Base-by-base conservation (phyloP, 2,888 invertebrate species). In the Syritta pipiens region DNA sequence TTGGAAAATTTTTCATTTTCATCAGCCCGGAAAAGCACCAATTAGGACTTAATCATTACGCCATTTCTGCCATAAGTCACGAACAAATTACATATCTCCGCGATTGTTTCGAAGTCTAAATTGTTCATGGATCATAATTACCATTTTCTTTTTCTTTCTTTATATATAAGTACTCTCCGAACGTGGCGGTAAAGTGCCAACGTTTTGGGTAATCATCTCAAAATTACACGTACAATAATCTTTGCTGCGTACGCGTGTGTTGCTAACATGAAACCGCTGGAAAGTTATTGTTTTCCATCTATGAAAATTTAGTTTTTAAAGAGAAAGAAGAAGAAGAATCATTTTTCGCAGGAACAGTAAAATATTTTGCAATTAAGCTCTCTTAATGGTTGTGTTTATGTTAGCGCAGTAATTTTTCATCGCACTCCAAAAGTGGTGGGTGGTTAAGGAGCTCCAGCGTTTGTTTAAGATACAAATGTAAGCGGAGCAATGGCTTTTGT, bases 361-460 rank as follows among this genome's bases (percentile, higher is more conserved):
- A 59, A 68, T 59, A 49, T 32, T 69, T 40, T 59, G 4, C 59
- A 44, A 35, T 51, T 59, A 6, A 59, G 32, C 32, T 51, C 49
- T 24, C 32, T 7, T 28, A 67, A 55, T 67, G 9, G 10, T 32
- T 3, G 28, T 57, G 68, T 68, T 59, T 69, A 69, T 59, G 26
- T 42, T 32, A 7, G 32, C 32, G 7, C n/a, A 46, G 42, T 28
- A 7, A 59, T 49, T 51, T 49, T 32, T 68, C 57, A 53, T 40
- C 30, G 10, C 46, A 40, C 44, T 3, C 4, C 22, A n/a, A 48
- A 48, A 28, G 57, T 57, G 24, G 46, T n/a, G 14, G 53, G 46
- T 30, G 51, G 42, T 9, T 20, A 24, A 51, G 20, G 37, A 46
- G 37, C 46, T 9, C 14, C n/a, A n/a, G n/a, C n/a, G 40, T 48